Evolutionary conservation across 2,113 vertebrate genomes (phyloP).

Genomic region (Orthonyx spaldingii): DNA sequence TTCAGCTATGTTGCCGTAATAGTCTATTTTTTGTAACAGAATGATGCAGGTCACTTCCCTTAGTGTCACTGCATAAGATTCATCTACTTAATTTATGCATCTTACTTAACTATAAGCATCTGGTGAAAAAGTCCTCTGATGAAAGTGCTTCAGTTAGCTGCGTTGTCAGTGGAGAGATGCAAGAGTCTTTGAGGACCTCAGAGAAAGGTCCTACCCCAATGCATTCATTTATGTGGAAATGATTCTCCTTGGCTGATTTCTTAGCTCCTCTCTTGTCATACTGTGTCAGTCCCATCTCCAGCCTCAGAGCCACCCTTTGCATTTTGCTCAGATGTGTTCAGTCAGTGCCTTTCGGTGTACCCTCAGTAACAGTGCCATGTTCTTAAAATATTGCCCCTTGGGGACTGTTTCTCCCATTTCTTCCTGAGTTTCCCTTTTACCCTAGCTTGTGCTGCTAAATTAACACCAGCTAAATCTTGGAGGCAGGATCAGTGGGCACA

Average conservation of each 20-base stretch:
- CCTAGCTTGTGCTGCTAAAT: not conserved
- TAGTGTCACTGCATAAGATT: not conserved
- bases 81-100: not conserved
- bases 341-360: not conserved
- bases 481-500: not conserved
- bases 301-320: not conserved
- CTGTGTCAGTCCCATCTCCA: not conserved
- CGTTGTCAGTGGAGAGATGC: not conserved
- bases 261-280: not conserved
- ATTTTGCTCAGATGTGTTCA: not conserved
- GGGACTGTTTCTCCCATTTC: not conserved
- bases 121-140: not conserved
- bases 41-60: not conserved
- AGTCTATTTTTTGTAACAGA: not conserved
- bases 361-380: not conserved
- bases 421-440: not conserved
- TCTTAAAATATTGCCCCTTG: not conserved
- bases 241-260: not conserved
- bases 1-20: not conserved
- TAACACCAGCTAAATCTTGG: not conserved
- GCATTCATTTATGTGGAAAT: not conserved
- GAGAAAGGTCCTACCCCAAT: not conserved
- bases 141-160: not conserved
- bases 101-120: not conserved
- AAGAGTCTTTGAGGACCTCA: not conserved